Conservation (phyloP, 2,113 vertebrate species). For the Acanthisitta chloris region DNA sequence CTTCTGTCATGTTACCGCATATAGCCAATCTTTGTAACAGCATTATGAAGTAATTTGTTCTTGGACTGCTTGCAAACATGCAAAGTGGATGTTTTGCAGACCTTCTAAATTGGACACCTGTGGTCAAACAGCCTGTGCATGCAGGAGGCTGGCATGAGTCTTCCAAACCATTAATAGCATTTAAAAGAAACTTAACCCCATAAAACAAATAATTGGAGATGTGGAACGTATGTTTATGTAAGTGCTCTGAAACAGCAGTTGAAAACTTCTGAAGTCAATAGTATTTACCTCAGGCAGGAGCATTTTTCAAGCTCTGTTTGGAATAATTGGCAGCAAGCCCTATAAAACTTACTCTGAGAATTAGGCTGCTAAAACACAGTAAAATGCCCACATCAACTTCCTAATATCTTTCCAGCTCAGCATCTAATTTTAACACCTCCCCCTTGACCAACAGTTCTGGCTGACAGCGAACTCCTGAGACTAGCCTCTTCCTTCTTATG, state of each 20-base stretch:
- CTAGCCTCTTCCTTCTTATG: rapidly evolving
- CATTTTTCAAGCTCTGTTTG: background rate
- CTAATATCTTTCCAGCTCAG: background rate
- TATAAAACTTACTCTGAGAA: background rate
- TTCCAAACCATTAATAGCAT: background rate
- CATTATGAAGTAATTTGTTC: background rate
- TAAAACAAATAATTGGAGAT: background rate
- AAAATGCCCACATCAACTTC: background rate
- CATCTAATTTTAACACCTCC: background rate
- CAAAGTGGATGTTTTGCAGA: background rate
- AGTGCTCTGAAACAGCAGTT: background rate
- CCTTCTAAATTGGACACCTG: background rate
- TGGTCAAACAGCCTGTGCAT: background rate
- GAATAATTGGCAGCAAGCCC: background rate
- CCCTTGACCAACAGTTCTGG: background rate
- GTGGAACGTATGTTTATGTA: background rate
- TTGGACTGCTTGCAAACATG: background rate
- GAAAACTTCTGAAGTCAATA: background rate
- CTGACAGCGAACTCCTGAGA: background rate
- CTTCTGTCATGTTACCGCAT: background rate
- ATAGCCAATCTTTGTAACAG: background rate
- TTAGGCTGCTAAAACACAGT: background rate
- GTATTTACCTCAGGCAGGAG: background rate
- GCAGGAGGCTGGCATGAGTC: background rate
- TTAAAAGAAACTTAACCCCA: background rate